Base-by-base conservation (phyloP, 1,140 invertebrate genomes). In the Cherax quadricarinatus region DNA sequence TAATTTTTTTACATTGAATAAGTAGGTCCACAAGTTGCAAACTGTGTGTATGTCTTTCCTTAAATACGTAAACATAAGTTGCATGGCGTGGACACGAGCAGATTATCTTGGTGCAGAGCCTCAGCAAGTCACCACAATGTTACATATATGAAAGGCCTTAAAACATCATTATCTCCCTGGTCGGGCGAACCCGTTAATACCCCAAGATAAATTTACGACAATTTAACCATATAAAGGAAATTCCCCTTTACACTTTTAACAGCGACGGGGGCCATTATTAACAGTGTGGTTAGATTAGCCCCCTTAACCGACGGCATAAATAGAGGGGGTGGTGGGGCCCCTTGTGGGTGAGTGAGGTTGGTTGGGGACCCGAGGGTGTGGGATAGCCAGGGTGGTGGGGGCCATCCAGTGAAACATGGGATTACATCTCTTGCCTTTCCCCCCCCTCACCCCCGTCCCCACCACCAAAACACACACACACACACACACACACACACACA, bases 211-310 rank as follows among this genome's bases (percentile, higher is more conserved):
- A 87, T 87, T 87, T 87, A 87, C 49, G 85, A 87, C 85, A 87
- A 87, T 87, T 87, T 87, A 87, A 87, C 85, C 73, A 87, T 87
- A 87, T 87, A 78, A 87, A 87, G 78, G 85, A 87, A 87, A 87
- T 70, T 88, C 86, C 86, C 86, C 86, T 80, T 48, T 75, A 16
- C 86, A 88, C 86, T 88, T 88, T 79, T 80, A 57, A 73, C 51
- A 66, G 62, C 66, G 21, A 60, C 86, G 41, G 86, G 73, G n/a
- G 53, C 86, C 86, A 81, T 88, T 88, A 88, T 88, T 88, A 88
- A 88, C 86, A 88, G 86, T 88, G 86, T 57, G 86, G 86, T 88
- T 73, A 88, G 86, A 88, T 88, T 88, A 88, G 86, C 48, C 51
- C 86, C 70, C 86, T 57, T 88, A 88, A 88, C 86, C 81, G 86